Percentiles rank a stretch among this genome's conserved stretches.
Conservation (phyloP, 2,113 vertebrate genomes). For the Ploceus nigricollis region DNA sequence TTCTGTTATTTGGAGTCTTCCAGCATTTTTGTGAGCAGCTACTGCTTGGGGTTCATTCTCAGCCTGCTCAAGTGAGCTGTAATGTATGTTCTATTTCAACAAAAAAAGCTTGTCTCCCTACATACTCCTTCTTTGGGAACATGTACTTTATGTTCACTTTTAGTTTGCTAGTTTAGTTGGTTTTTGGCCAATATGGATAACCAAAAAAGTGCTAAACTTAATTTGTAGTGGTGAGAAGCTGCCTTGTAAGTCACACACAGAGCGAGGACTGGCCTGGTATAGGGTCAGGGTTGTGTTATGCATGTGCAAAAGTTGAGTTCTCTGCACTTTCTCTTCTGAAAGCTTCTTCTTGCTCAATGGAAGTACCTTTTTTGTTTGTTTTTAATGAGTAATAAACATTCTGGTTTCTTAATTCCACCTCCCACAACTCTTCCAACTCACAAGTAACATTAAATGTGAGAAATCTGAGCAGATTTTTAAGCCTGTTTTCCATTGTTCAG, state of each 20-base stretch:
- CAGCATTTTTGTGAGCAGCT: not conserved
- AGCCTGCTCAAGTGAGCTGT: not conserved
- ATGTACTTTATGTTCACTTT: not conserved
- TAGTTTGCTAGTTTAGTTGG: not conserved
- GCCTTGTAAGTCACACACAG: not conserved
- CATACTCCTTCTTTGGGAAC: not conserved
- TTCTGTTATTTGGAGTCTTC: not conserved
- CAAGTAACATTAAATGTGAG: not conserved
- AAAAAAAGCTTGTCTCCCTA: not conserved
- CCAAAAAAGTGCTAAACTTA: not conserved
- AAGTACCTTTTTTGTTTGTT: not conserved
- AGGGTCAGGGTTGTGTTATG: fast-evolving
- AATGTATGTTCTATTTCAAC: not conserved
- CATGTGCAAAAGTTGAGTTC: not conserved
- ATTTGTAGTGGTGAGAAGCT: not conserved
- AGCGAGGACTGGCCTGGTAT: not conserved
- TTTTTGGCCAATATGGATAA: not conserved
- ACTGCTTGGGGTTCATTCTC: not conserved
- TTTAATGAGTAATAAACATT: not conserved
- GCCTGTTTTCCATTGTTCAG: not conserved
- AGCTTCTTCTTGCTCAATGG: not conserved
- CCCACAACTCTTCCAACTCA: not conserved
- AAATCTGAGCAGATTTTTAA: not conserved
- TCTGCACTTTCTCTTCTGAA: not conserved
- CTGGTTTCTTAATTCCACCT: not conserved